A percentile compares a stretch with the other conserved stretches of the same genome.
phyloP scores from a whole-genome alignment of 2,888 invertebrate genomes.

The Scaptomyza cyrtandrae region DNA sequence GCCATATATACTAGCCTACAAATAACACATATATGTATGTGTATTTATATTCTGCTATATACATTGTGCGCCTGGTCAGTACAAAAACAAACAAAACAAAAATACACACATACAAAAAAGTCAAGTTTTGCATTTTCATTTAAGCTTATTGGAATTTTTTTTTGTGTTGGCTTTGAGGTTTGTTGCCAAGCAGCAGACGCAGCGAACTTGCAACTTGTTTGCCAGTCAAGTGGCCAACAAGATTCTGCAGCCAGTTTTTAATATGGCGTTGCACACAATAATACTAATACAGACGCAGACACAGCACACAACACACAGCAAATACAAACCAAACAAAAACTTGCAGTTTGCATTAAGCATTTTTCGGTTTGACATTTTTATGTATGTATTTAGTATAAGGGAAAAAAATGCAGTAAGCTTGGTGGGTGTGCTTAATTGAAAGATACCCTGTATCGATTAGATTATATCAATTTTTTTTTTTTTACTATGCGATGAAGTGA shows the following conservation, averaged over 20 bases:
- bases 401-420: neutral
- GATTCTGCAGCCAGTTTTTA: slow-evolving; percentile 59
- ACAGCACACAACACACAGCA: slow-evolving; percentile 4
- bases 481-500: too few species aligned
- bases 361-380: slow-evolving; percentile 19
- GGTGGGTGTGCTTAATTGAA: neutral
- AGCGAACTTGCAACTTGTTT: slow-evolving; percentile 68
- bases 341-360: slow-evolving; percentile 29
- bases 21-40: neutral
- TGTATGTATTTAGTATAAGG: neutral
- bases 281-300: neutral
- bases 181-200: slow-evolving; percentile 43
- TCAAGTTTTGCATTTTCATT: slow-evolving; percentile 80
- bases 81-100: neutral
- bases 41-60: neutral
- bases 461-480: too few species aligned
- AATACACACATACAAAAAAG: slow-evolving; percentile 43
- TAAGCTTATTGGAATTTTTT: slow-evolving; percentile 65
- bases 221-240: slow-evolving; percentile 55
- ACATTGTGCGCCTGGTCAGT: slow-evolving; percentile 3
- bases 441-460: too few species aligned
- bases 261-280: slow-evolving; percentile 54
- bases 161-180: slow-evolving; percentile 31
- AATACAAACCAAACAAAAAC: slow-evolving; percentile 16
- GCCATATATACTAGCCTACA: slow-evolving; percentile 9